Evolutionary conservation across 2,888 invertebrate genomes (phyloP), one percentile per base, ranked within the genome.

Genomic region (Lithophane semibrunnea): DNA sequence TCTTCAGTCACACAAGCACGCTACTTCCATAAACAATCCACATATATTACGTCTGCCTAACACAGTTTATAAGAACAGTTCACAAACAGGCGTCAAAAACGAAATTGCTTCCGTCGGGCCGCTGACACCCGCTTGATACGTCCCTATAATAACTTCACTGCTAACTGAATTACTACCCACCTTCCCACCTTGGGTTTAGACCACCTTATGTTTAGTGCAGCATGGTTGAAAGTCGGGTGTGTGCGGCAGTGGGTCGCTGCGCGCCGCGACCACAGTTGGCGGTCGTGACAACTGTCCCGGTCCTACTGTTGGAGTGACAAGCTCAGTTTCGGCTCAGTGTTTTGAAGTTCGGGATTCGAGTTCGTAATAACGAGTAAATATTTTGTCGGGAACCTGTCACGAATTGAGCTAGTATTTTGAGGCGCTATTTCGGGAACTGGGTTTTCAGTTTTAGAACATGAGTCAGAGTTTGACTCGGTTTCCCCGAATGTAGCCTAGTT

Each of bases 81-180:
- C 78, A 67, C 74, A 76, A 84, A 78, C 77, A 44, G 80, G 88
- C 77, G 86, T 88, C 88, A 85, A 88, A 85, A 86, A 88, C 79
- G 47, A 88, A 89, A 89, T 89, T 88, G 82, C 88, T 88, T 89
- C 88, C 88, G 86, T 44, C 71, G 81, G 76, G 75, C 83, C 81
- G 82, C 77, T 82, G 88, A 83, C 82, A 83, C 77, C 76, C 81
- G 85, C 85, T 79, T 78, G 79, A 86, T 86, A 79, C 73, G 73
- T 82, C 83, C 83, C 79, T 80, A 77, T 87, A 89, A 88, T 87
- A 89, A 88, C 88, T 88, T 81, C 74, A 80, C 77, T 77, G 76
- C 66, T 73, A 87, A 88, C 82, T 79, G 75, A 88, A 86, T 87
- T 80, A 86, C 64, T 61, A 52, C 56, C 58, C 80, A 86, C 74